Evolutionary conservation across 2,888 invertebrate genomes (phyloP).

Genomic region (Conchocele bisecta): DNA sequence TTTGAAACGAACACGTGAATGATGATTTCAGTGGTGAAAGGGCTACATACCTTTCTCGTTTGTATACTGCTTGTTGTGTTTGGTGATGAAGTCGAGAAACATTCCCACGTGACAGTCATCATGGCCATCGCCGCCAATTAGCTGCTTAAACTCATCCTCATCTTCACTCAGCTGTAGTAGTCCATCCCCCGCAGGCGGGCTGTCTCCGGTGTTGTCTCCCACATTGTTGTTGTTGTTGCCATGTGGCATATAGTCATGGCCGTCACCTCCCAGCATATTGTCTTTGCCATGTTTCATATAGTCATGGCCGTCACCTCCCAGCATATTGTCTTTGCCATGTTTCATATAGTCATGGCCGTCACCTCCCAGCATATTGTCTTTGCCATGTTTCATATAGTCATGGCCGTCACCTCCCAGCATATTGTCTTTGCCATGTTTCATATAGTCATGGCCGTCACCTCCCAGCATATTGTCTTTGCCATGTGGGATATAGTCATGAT

Average conservation of each 20-base stretch:
- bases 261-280: constrained; percentile 50
- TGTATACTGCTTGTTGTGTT: constrained; percentile 84
- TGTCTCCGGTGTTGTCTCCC: background rate
- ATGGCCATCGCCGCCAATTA: too few species aligned
- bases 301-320: constrained; percentile 12
- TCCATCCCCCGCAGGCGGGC: constrained; percentile 3
- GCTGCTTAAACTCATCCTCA: too few species aligned
- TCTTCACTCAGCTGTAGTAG: too few species aligned
- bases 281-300: constrained; percentile 5
- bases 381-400: constrained; percentile 21
- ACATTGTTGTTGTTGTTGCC: constrained; percentile 2
- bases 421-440: constrained; percentile 18
- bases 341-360: constrained; percentile 29
- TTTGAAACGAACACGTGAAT: background rate
- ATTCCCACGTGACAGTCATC: constrained; percentile 36
- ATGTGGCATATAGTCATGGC: constrained; percentile 43
- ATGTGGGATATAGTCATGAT: constrained; percentile 45
- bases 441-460: constrained; percentile 17
- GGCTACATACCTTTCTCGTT: constrained; percentile 25
- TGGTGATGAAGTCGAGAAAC: constrained; percentile 82
- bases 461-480: constrained; percentile 10
- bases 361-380: constrained; percentile 2
- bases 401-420: constrained; percentile 24
- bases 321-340: constrained; percentile 10
- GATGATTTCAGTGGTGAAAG: background rate